phyloP scores from a whole-genome alignment of 37 sponge, comb jelly and placozoan genomes.

The Axinella damicornis region DNA sequence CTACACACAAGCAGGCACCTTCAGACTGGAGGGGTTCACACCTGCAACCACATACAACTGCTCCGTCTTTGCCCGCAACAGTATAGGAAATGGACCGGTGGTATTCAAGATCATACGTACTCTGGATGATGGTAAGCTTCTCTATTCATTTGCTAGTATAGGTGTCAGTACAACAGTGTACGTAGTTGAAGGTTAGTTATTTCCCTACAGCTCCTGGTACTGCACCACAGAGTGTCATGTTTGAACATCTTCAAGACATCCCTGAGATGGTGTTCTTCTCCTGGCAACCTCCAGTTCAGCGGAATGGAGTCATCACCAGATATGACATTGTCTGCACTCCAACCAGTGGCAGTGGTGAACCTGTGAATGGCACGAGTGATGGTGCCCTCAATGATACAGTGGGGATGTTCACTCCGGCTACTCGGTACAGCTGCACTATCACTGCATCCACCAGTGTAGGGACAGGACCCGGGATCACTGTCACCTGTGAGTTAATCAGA shows the following conservation, averaged over 20 bases:
- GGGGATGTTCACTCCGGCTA: neutral
- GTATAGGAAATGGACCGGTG: too few species aligned
- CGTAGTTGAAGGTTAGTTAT: neutral
- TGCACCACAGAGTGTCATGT: neutral
- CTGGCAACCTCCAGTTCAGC: neutral
- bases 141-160: too few species aligned
- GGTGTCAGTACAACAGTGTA: too few species aligned
- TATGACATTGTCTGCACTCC: conserved; percentile 21
- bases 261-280: neutral
- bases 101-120: too few species aligned
- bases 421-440: conserved; percentile 10
- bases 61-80: neutral
- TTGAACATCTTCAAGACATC: neutral
- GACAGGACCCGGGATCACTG: neutral
- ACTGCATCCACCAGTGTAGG: conserved; percentile 17
- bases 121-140: too few species aligned
- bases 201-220: conserved; percentile 13
- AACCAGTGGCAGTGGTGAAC: neutral
- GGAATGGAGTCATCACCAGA: conserved; percentile 11
- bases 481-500: neutral
- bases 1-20: too few species aligned
- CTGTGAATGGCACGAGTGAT: too few species aligned
- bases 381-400: too few species aligned
- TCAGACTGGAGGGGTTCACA: neutral
- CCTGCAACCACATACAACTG: conserved; percentile 14